A percentile compares a stretch with the other conserved stretches of the same genome.
Evolutionary conservation across 2,797 vertebrate genomes (phyloP).

Genomic region (Pogoniulus pusillus): DNA sequence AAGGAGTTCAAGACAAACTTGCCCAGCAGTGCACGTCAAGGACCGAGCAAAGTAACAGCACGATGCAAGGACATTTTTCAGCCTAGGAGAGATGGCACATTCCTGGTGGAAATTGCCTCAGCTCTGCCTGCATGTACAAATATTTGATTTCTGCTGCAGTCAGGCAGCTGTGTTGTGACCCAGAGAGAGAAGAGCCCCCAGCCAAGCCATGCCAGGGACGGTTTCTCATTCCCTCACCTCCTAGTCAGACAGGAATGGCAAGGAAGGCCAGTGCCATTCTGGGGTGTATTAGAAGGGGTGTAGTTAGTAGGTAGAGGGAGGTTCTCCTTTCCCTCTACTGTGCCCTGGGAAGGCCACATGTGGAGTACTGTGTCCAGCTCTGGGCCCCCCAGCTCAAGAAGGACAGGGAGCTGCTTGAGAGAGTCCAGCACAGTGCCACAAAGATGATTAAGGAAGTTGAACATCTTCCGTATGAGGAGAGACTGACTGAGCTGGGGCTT

Average conservation of each 20-base stretch:
- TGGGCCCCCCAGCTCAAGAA: too few relatives aligned
- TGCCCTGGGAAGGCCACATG: too few relatives aligned
- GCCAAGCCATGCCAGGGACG: not conserved
- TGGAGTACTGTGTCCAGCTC: too few relatives aligned
- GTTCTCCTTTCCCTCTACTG: too few relatives aligned
- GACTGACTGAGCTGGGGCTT: too few relatives aligned
- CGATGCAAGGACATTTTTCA: not conserved
- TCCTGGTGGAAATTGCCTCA: slow-evolving; percentile 10
- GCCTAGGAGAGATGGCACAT: not conserved
- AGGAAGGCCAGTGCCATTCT: too few relatives aligned
- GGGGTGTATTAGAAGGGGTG: too few relatives aligned
- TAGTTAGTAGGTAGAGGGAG: too few relatives aligned
- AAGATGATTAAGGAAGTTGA: too few relatives aligned
- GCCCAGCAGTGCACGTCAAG: not conserved
- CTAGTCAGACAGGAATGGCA: not conserved
- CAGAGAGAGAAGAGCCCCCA: not conserved
- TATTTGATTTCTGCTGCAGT: slow-evolving; percentile 3
- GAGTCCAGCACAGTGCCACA: too few relatives aligned
- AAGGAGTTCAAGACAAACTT: not conserved
- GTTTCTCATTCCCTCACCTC: slow-evolving; percentile 21
- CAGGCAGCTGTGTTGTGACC: not conserved
- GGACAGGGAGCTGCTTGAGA: too few relatives aligned
- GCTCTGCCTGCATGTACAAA: slow-evolving; percentile 12
- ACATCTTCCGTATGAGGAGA: too few relatives aligned
- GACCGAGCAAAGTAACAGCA: not conserved